Percentiles rank a stretch among this genome's conserved stretches.
Conservation (phyloP, 2,797 vertebrate species). For the Sebastes oblongus region DNA sequence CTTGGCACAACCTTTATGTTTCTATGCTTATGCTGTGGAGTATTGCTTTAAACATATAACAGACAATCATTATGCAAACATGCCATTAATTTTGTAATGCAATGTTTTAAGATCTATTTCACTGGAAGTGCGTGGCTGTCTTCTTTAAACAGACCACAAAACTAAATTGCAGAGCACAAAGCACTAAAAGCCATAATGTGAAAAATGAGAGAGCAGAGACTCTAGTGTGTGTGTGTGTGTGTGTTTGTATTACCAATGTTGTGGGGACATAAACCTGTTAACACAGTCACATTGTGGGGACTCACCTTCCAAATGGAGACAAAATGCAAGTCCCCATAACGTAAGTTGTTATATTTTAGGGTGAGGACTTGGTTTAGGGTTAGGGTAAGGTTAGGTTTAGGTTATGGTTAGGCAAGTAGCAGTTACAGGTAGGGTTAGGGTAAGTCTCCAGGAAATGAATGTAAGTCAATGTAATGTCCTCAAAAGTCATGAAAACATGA, state of each 20-base stretch:
- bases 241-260: neutral
- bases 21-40: conserved; percentile 15
- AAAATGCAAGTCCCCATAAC: no score
- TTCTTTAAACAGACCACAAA: conserved; percentile 1
- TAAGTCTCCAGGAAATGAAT: no score
- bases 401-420: no score
- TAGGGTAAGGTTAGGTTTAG: no score
- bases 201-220: neutral
- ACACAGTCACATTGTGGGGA: no score
- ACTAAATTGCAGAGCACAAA: neutral
- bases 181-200: neutral
- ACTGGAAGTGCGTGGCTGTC: neutral
- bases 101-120: conserved; percentile 10
- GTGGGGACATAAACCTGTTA: no score
- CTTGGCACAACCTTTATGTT: conserved; percentile 42
- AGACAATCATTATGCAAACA: conserved; percentile 37
- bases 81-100: conserved; percentile 9
- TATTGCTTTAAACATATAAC: conserved; percentile 34
- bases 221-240: neutral
- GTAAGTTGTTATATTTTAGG: no score
- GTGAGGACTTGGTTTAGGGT: no score
- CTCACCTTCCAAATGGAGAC: no score
- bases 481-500: neutral
- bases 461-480: no score
- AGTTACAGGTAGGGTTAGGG: no score